These are phyloP conservation scores for Oreochromis spilurus DNA, from an alignment of 2,113 vertebrate genomes.

Conservation along the genomic window DNA sequence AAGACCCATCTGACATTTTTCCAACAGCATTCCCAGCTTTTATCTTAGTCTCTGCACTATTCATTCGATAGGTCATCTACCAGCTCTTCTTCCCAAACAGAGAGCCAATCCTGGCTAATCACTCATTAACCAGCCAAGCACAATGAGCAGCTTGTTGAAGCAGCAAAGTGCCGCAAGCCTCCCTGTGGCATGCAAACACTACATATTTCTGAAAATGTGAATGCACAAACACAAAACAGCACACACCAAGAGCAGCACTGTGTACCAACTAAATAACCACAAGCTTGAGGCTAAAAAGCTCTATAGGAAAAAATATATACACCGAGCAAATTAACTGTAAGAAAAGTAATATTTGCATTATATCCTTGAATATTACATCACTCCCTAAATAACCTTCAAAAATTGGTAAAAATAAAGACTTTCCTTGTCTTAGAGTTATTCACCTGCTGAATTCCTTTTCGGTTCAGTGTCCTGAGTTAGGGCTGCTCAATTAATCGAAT, in stretches of 20 bases:
- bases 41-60: background rate
- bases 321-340: background rate
- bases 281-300: background rate
- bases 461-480: background rate
- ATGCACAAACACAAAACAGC: background rate
- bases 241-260: background rate
- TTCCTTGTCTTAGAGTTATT: background rate
- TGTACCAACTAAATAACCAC: background rate
- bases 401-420: background rate
- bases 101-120: constrained; percentile 27
- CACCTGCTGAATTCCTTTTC: background rate
- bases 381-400: background rate
- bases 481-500: no score
- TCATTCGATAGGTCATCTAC: constrained; percentile 7
- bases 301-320: background rate
- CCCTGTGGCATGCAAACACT: constrained; percentile 6
- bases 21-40: background rate
- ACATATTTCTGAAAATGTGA: background rate
- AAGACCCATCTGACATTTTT: background rate
- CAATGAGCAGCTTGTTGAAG: constrained; percentile 43
- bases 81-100: background rate
- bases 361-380: background rate
- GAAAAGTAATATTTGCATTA: background rate
- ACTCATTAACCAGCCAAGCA: constrained; percentile 40
- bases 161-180: background rate